Percentiles rank a stretch among this genome's conserved stretches.
Evolutionary conservation across 2,113 vertebrate genomes (phyloP).

Genomic region (Tragelaphus buxtoni): DNA sequence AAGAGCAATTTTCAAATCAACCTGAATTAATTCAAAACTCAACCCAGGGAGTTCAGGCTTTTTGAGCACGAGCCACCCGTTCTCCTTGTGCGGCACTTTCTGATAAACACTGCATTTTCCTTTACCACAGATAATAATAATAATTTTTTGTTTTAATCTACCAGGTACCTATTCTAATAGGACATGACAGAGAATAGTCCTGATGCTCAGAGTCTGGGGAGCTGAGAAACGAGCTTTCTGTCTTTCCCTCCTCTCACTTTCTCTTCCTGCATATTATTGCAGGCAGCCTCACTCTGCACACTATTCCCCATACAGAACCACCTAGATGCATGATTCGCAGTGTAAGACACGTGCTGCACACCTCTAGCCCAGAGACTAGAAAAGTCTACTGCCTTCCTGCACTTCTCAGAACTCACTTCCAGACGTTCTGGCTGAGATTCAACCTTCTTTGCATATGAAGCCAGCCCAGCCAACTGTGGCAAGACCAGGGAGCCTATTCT

Average conservation of each 20-base stretch:
- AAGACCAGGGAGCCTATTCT: not conserved
- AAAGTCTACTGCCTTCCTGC: not conserved
- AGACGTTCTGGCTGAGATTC: not conserved
- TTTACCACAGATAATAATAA: not conserved
- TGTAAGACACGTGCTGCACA: rapidly evolving
- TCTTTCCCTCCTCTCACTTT: too few species aligned
- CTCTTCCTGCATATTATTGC: not conserved
- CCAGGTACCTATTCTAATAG: not conserved
- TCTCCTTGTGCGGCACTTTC: not conserved
- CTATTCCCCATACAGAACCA: not conserved
- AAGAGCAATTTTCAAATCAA: not conserved
- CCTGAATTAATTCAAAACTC: not conserved
- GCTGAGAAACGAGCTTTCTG: not conserved
- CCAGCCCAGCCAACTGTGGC: not conserved
- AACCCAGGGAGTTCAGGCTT: not conserved
- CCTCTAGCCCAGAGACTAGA: not conserved
- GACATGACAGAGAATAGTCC: not conserved
- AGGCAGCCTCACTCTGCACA: not conserved
- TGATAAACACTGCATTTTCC: not conserved
- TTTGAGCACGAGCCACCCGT: not conserved
- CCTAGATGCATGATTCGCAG: not conserved
- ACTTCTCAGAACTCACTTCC: not conserved
- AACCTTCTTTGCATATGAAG: not conserved
- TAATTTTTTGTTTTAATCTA: not conserved
- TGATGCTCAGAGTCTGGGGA: not conserved